Conservation (phyloP, 2,888 invertebrate species). For the Pristionchus fissidentatus region DNA sequence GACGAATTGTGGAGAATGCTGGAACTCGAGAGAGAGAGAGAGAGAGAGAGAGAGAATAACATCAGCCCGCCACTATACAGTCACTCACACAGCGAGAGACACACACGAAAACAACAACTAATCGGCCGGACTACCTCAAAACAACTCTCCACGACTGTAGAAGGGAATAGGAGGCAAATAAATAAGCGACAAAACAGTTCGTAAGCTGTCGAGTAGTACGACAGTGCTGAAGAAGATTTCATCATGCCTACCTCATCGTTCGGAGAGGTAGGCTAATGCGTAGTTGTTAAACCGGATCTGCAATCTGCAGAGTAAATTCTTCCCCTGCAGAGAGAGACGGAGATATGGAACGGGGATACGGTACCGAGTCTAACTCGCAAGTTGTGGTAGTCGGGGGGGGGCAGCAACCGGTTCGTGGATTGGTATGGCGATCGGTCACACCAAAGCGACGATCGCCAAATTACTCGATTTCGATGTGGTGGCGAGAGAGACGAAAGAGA, state of each 20-base stretch:
- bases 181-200: no score
- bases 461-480: constrained; percentile 1
- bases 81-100: not conserved
- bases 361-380: not conserved
- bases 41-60: not conserved
- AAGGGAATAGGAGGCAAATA: no score
- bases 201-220: no score
- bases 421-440: not conserved
- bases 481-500: not conserved
- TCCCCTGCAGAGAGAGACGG: not conserved
- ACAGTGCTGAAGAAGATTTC: no score
- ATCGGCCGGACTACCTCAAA: constrained; percentile 26
- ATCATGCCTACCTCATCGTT: no score
- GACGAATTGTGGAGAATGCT: not conserved
- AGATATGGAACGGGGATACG: not conserved
- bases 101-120: constrained; percentile 31
- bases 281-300: no score
- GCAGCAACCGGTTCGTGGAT: not conserved
- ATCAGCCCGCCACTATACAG: not conserved
- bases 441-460: constrained; percentile 2
- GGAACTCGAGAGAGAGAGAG: not conserved
- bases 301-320: no score
- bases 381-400: not conserved
- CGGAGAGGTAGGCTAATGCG: no score
- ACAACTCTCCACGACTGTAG: no score